Conservation (phyloP, 2,888 invertebrate species). For the Penaeus monodon region DNA sequence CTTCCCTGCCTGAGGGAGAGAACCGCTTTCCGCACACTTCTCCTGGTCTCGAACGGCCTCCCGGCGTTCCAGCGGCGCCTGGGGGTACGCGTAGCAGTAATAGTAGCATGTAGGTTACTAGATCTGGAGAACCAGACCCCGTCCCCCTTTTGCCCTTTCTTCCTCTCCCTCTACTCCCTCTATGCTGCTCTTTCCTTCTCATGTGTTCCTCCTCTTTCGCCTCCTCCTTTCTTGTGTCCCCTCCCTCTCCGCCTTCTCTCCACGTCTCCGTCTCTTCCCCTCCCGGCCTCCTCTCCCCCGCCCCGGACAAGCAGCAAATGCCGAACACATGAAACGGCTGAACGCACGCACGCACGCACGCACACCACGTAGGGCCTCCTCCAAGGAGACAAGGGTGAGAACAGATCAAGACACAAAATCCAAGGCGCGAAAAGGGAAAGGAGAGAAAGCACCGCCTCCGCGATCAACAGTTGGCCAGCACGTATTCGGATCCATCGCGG, state of each 20-base stretch:
- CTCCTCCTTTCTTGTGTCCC: not conserved
- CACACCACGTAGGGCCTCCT: not conserved
- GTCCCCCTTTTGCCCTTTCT: too few relatives aligned
- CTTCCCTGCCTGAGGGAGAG: not conserved
- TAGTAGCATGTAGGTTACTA: not conserved
- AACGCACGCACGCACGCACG: too few relatives aligned
- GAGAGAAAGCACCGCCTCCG: not conserved
- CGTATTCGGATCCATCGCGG: constrained; percentile 14
- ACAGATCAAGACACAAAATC: not conserved
- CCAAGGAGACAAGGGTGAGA: not conserved
- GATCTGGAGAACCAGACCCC: not conserved
- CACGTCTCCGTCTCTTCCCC: not conserved
- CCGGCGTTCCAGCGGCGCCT: not conserved
- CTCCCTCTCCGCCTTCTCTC: too few relatives aligned
- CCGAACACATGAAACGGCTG: too few relatives aligned
- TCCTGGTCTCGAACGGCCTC: not conserved
- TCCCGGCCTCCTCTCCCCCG: too few relatives aligned
- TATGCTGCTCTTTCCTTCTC: not conserved
- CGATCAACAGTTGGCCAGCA: constrained; percentile 17
- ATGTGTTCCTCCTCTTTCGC: not conserved
- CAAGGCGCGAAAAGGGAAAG: not conserved
- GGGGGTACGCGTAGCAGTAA: not conserved
- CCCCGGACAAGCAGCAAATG: too few relatives aligned
- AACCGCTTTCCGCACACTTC: too few relatives aligned
- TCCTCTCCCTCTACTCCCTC: not conserved